Base-by-base conservation (phyloP, 2,888 invertebrate genomes). In the Cartodere bifasciata region DNA sequence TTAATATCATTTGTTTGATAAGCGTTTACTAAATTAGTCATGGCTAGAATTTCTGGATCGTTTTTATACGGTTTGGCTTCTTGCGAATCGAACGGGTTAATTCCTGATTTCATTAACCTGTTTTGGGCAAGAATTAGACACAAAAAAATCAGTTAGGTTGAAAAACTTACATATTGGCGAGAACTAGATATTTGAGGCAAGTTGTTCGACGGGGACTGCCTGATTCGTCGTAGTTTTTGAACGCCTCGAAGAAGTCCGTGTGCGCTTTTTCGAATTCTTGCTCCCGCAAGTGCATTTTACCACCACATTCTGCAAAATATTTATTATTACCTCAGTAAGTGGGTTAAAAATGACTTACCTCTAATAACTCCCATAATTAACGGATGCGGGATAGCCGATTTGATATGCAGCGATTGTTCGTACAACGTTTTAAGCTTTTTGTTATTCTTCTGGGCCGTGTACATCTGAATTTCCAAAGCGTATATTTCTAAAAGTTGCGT, bases 61-160 rank as follows among this genome's bases (percentile, higher is more conserved):
- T 97, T 97, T 64, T 95, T 97, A 58, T 98, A 98, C 0, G 98
- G 97, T 56, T 98, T 98, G 0, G 97, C 97, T 66, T 98, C 98
- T 67, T 98, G 97, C 0, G 95, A 95, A 63, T 98, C 98, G 60
- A 98, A 98, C 1, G 98, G 98, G 65, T 98, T 98, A 42, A 98
- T 98, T 20, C 92, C 95, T 3, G 95, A 97, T 58, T 97, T 95
- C 94, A 97, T 98, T 42, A 97, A 67, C 87, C 86, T 87, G 48
- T 17, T 7, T 17, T 23, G 11, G 13, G 6, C 12, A 11, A 4
- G n/a, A 5, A 23, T 9, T 11, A 9, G 12, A n/a, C 26, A 13
- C 11, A 9, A 23, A 23, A 7, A 23, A 23, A 9, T 23, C 23
- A 5, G 11, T 5, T n/a, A n/a, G 11, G 11, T 23, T 11, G 6